Evolutionary conservation across 2,797 vertebrate genomes (phyloP), one percentile per base, ranked within the genome.

Genomic region (Hipposideros larvatus): DNA sequence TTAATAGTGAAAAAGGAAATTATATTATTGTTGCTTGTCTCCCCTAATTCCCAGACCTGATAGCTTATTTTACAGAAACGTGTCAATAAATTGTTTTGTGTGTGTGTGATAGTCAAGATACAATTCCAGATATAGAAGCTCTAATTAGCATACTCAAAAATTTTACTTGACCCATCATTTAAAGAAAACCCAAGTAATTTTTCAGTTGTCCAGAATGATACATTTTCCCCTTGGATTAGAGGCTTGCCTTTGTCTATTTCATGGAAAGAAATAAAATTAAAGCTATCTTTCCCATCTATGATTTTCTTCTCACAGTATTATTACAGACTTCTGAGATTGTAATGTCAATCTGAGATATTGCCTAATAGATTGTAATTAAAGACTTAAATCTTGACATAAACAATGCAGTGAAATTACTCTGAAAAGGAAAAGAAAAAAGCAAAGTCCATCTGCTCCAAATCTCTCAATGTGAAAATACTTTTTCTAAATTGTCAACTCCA

Each of bases 311-410:
- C 4, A 65, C 57, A 13, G 8, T 61, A 7, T 83, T 88, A 86
- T 51, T 96, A 77, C 41, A 93, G 43, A 55, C 11, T 31, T 86
- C 66, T 96, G 94, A 88, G 74, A 18, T 66, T 94, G 11, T 28
- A 68, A 16, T 85, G 71, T 87, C 87, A 77, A 31, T 96, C 90
- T 82, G 34, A 37, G 1, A 19, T 89, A 79, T 48, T 68, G 22
- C 43, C 91, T 97, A 97, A 87, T 93, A 92, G 82, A 37, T 59
- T 85, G 55, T 79, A 93, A 93, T 98, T 98, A 98, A 78, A 70
- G 55, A 95, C 84, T 85, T 93, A 74, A 96, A 89, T 87, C 93
- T 98, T 91, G 46, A 96, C 79, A 94, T 87, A 96, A 96, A 85
- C 55, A 91, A 65, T 93, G 53, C 3, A 31, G 21, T 85, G 90